phyloP scores from a whole-genome alignment of 1,140 invertebrate species.

The Asobara japonica region DNA sequence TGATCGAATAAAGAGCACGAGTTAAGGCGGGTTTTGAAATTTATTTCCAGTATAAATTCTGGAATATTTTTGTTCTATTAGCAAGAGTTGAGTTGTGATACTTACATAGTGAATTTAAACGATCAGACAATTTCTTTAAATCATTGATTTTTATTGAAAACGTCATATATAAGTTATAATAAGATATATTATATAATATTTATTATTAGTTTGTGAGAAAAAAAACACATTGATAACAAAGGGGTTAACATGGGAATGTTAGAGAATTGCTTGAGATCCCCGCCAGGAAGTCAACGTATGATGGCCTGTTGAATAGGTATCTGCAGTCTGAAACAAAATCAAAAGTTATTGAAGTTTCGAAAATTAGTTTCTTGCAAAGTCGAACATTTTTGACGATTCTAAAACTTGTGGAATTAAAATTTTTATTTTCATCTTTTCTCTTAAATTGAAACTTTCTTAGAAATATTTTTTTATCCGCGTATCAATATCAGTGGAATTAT shows the following conservation, averaged over 20 bases:
- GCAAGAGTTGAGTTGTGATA: too few species aligned
- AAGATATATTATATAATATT: constrained; percentile 44
- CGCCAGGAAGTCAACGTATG: constrained; percentile 66
- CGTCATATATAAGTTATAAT: constrained; percentile 59
- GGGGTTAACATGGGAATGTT: constrained; percentile 39
- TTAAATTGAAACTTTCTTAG: too few species aligned
- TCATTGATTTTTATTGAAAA: constrained; percentile 51
- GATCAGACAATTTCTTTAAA: not conserved
- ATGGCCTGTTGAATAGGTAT: constrained; percentile 65
- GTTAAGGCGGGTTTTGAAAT: not conserved
- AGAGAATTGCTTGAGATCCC: constrained; percentile 66
- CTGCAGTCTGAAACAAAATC: constrained; percentile 51
- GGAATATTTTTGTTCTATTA: too few species aligned
- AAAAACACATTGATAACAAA: constrained; percentile 50
- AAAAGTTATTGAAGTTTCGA: too few species aligned
- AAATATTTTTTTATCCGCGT: too few species aligned
- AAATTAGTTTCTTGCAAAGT: too few species aligned
- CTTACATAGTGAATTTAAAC: not conserved
- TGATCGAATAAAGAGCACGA: not conserved
- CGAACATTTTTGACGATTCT: too few species aligned
- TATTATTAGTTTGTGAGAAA: constrained; percentile 62
- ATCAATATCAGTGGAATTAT: too few species aligned
- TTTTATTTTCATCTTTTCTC: too few species aligned
- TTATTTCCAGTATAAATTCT: not conserved
- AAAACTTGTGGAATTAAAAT: too few species aligned